These are phyloP conservation scores for Dolichopus griseipennis DNA, from an alignment of 2,888 invertebrate species.

Conservation along the genomic window DNA sequence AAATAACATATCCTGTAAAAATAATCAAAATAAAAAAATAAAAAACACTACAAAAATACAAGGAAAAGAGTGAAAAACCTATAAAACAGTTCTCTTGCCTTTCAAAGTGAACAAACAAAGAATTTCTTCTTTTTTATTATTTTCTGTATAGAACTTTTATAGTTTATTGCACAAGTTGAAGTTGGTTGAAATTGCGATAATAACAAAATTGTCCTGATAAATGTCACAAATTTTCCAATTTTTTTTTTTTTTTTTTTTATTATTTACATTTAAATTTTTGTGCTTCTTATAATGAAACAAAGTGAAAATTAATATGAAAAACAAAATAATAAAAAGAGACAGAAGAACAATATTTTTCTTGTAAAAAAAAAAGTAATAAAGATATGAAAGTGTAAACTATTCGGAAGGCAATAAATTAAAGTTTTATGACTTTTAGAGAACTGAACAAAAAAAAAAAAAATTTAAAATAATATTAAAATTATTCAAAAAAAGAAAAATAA, in stretches of 20 bases:
- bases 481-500: too few species aligned
- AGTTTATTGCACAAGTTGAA: conserved; percentile 5
- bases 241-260: not conserved
- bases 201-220: conserved; percentile 12
- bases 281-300: not conserved
- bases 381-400: conserved; percentile 2
- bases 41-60: too few species aligned
- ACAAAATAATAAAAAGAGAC: too few species aligned
- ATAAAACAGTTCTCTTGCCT: not conserved
- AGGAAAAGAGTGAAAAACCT: not conserved
- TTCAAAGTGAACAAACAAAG: not conserved
- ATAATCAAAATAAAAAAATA: too few species aligned
- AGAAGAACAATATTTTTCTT: too few species aligned
- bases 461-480: not conserved
- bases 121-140: not conserved
- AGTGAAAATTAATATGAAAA: not conserved
- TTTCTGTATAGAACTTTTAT: not conserved
- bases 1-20: not conserved
- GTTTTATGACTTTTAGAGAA: not conserved
- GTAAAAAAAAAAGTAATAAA: not conserved
- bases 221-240: not conserved
- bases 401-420: conserved; percentile 6
- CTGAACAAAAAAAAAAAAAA: not conserved
- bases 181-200: conserved; percentile 7
- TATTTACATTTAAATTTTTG: too few species aligned